phyloP scores from a whole-genome alignment of 92 coral and sea anemone genomes.

The Muricea muricata region DNA sequence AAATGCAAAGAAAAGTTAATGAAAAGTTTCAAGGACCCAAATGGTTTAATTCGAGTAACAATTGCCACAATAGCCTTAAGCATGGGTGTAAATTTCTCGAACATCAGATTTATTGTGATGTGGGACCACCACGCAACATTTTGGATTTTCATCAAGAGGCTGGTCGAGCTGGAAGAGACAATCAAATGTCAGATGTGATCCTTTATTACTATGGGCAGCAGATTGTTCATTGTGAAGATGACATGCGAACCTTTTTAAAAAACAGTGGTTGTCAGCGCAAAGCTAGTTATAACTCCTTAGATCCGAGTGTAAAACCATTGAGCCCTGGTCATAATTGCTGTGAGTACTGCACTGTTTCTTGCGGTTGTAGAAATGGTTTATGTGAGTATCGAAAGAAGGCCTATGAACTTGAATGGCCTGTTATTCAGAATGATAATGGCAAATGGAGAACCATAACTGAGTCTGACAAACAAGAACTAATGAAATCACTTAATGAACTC shows the following conservation, averaged over 20 bases:
- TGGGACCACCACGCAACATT: conserved; percentile 32
- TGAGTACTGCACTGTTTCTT: background rate
- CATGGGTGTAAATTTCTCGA: no score
- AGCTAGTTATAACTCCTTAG: background rate
- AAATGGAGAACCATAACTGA: background rate
- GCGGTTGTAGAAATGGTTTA: background rate
- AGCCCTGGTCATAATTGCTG: background rate
- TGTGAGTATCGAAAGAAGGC: background rate
- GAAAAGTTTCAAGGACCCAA: no score
- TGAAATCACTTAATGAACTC: background rate
- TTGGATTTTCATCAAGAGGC: conserved; percentile 16
- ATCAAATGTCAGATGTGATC: no score
- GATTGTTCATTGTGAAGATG: no score
- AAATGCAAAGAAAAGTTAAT: no score
- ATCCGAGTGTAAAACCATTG: background rate
- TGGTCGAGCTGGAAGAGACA: no score
- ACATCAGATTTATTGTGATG: conserved; percentile 25
- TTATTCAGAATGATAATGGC: background rate
- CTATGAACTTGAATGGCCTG: background rate
- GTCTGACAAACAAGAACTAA: background rate
- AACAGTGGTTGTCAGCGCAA: no score
- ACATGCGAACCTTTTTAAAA: no score
- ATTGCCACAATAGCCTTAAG: no score
- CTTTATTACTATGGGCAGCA: no score
- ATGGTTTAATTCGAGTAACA: no score